Conservation (phyloP, 2,797 vertebrate species). For the Varecia variegata region DNA sequence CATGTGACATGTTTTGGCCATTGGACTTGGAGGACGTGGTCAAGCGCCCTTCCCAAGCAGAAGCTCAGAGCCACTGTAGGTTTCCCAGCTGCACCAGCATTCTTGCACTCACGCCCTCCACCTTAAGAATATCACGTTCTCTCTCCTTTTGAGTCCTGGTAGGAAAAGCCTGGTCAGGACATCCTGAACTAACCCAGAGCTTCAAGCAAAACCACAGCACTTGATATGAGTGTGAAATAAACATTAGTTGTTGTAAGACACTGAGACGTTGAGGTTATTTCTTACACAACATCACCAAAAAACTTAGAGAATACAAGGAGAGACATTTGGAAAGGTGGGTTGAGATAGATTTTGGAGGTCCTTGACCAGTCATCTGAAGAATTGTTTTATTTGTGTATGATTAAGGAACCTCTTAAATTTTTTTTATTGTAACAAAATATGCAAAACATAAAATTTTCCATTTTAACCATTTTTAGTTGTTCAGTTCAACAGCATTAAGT, state of each 20-base stretch:
- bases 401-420: too few species aligned
- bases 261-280: neutral
- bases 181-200: neutral
- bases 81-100: neutral
- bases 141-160: neutral
- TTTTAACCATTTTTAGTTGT: neutral
- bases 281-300: neutral
- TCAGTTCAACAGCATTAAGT: neutral
- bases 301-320: neutral
- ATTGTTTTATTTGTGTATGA: neutral
- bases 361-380: neutral
- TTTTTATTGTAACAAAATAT: neutral
- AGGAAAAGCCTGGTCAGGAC: neutral
- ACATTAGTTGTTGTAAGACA: neutral
- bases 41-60: rapidly evolving
- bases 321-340: neutral
- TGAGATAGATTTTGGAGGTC: neutral
- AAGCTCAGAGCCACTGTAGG: neutral
- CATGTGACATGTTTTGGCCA: neutral
- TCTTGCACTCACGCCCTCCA: rapidly evolving
- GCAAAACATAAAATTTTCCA: neutral
- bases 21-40: neutral
- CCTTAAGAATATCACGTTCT: too few species aligned
- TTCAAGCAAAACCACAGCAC: neutral
- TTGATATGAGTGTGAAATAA: neutral